A percentile compares a stretch with the other conserved stretches of the same genome.
These are phyloP conservation scores for Naja naja DNA, from an alignment of 2,113 vertebrate genomes.

Conservation along the genomic window DNA sequence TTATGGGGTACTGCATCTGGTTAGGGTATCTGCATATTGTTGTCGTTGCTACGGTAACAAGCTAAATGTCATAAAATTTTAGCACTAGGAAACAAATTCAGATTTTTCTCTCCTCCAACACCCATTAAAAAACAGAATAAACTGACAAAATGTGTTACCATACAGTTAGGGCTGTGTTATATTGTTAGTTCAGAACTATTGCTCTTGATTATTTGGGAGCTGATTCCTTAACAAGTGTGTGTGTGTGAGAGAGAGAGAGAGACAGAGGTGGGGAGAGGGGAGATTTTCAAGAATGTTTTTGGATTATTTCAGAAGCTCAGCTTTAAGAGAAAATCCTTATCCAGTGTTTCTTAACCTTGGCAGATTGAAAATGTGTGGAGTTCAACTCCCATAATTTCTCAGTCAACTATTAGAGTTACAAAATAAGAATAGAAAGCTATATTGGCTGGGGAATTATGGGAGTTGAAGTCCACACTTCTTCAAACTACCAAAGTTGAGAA, in stretches of 20 bases:
- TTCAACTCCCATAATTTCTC: not conserved
- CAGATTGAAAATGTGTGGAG: not conserved
- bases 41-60: conserved; percentile 63
- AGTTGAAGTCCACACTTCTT: not conserved
- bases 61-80: conserved; percentile 49
- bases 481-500: not conserved
- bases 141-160: not conserved
- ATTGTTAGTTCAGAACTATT: not conserved
- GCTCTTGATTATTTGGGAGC: not conserved
- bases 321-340: not conserved
- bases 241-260: too few species aligned
- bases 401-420: not conserved
- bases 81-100: conserved; percentile 47
- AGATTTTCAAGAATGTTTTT: not conserved
- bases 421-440: not conserved
- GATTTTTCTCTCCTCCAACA: conserved; percentile 35
- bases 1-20: conserved; percentile 48
- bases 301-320: conserved; percentile 1
- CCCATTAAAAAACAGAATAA: not conserved
- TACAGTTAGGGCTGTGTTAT: not conserved
- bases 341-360: not conserved
- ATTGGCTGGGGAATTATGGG: not conserved
- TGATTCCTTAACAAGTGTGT: not conserved
- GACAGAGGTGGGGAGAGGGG: too few species aligned
- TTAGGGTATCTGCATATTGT: conserved; percentile 54